phyloP scores from a whole-genome alignment of 2,888 invertebrate genomes.

The Argyresthia albistria region DNA sequence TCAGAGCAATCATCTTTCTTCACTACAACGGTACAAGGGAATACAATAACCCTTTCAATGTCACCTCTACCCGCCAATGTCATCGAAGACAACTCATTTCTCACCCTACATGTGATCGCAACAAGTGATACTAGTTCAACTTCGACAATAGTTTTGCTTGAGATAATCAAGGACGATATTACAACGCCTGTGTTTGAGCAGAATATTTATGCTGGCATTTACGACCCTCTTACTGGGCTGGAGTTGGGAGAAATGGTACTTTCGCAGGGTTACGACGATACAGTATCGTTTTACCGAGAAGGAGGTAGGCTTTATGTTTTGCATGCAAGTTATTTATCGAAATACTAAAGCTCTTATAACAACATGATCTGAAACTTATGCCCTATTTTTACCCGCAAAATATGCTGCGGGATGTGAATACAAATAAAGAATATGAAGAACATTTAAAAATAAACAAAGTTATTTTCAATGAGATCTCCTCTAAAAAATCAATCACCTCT shows the following conservation, averaged over 20 bases:
- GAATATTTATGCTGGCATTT: slow-evolving; percentile 33
- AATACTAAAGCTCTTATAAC: not conserved
- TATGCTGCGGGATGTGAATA: no score
- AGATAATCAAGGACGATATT: slow-evolving; percentile 42
- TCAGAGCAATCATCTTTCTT: slow-evolving; percentile 28
- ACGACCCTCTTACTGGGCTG: slow-evolving; percentile 25
- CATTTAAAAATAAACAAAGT: no score
- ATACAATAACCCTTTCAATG: slow-evolving; percentile 33
- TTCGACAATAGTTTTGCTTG: slow-evolving; percentile 31
- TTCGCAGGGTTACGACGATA: slow-evolving; percentile 39
- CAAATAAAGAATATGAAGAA: no score
- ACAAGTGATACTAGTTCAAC: slow-evolving; percentile 23
- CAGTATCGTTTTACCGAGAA: slow-evolving; percentile 23
- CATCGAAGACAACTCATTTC: slow-evolving; percentile 31
- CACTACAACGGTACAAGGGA: slow-evolving; percentile 18
- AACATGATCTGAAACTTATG: not conserved
- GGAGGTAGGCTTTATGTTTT: slow-evolving; percentile 33
- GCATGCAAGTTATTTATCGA: not conserved
- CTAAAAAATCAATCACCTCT: no score
- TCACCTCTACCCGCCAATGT: slow-evolving; percentile 20
- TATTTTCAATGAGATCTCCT: no score
- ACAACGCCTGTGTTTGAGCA: slow-evolving; percentile 38
- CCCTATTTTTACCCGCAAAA: no score
- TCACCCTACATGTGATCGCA: slow-evolving; percentile 33
- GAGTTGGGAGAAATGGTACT: slow-evolving; percentile 28